Base-by-base conservation (phyloP, 2,888 invertebrate species). In the Mythimna ferrago region DNA sequence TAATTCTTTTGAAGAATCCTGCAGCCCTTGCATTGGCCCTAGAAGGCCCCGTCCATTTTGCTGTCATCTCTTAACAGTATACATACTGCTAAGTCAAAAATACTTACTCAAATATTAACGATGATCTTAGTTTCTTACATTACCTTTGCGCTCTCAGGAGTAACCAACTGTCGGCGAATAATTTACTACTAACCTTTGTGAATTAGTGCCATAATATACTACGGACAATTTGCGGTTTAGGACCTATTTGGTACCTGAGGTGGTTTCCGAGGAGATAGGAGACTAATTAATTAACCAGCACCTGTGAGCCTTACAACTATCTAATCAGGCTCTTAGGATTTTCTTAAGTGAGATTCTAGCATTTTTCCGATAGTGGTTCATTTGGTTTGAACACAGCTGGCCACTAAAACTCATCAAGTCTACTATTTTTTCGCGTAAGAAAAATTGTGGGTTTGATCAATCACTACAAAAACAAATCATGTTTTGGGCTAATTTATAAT, bases 101-200 rank as follows among this genome's bases (percentile, higher is more conserved):
- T 1, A 66, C 61, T 58, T 57, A 70, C 44, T 56, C 53, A 48
- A 48, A 67, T 48, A 71, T 48, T 64, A 73, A 57, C 64, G 21
- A 48, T 32, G 44, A 78, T 76, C 69, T 62, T 66, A 81, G 65
- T 73, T 79, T 54, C 76, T 81, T 75, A 81, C 69, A 86, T 86
- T 84, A 84, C 85, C 71, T 85, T 78, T 75, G 65, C 80, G 78
- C 79, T 81, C 83, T 76, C 78, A 73, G 61, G 81, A 79, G 87
- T 85, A 86, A 87, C 86, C 87, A 84, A 86, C 83, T 82, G 80
- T 83, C 81, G 76, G 80, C 77, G 83, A 90, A 88, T 89, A 89
- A 91, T 89, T 89, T 86, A 89, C 82, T 83, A 85, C 78, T 78
- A 48, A 79, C 81, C 78, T 76, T 78, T 71, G 82, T 84, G 84